Percentiles rank a stretch among this genome's conserved stretches.
These are phyloP conservation scores for Oncorhynchus mykiss DNA, from an alignment of 2,113 vertebrate genomes.

Conservation along the genomic window DNA sequence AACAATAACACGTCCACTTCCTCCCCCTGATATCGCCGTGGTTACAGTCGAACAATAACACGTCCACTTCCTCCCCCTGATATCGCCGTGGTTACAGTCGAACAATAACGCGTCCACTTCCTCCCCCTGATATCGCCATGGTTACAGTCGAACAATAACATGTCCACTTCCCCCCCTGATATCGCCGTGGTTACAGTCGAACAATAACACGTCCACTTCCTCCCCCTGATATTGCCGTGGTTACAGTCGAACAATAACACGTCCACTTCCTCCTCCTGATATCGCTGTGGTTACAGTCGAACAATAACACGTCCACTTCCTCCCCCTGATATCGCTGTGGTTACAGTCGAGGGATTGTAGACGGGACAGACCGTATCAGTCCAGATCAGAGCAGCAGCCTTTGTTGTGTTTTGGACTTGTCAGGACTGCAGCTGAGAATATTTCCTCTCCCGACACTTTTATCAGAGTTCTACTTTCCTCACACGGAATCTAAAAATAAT, in stretches of 20 bases:
- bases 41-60: constrained; percentile 27
- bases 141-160: too few species aligned
- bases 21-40: constrained; percentile 50
- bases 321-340: constrained; percentile 49
- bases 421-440: constrained; percentile 36
- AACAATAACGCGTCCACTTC: too few species aligned
- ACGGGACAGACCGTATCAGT: constrained; percentile 41
- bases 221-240: too few species aligned
- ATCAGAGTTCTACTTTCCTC: constrained; percentile 1
- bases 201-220: too few species aligned
- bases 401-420: constrained; percentile 52
- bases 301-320: constrained; percentile 71
- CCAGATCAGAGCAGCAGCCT: constrained; percentile 43
- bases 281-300: constrained; percentile 5
- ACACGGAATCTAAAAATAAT: constrained; percentile 23
- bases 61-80: too few species aligned
- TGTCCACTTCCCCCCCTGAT: too few species aligned
- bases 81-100: too few species aligned
- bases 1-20: constrained; percentile 71
- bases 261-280: too few species aligned
- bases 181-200: too few species aligned
- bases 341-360: constrained; percentile 38
- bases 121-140: too few species aligned
- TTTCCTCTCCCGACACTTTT: constrained; percentile 17
- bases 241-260: too few species aligned